These are phyloP conservation scores for Acrossocheilus fasciatus DNA, from an alignment of 2,797 vertebrate species.

Conservation along the genomic window DNA sequence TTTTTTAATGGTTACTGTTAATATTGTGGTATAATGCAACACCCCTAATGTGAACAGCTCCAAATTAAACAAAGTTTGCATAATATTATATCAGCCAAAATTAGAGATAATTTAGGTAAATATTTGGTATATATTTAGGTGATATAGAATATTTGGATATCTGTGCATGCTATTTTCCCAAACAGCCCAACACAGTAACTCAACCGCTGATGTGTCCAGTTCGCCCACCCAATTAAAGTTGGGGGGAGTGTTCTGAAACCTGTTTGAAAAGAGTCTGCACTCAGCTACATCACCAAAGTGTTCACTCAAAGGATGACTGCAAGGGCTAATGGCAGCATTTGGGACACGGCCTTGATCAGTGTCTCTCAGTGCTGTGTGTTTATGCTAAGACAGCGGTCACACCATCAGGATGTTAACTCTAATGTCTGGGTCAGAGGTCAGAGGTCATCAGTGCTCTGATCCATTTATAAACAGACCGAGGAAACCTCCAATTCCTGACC, in stretches of 20 bases:
- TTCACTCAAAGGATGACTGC: not conserved
- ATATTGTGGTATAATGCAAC: not conserved
- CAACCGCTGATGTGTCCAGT: not conserved
- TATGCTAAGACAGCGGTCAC: not conserved
- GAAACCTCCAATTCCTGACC: not conserved
- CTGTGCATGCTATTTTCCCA: not conserved
- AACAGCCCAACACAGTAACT: not conserved
- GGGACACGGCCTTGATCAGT: not conserved
- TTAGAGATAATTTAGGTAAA: not conserved
- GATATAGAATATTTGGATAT: not conserved
- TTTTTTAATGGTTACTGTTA: not conserved
- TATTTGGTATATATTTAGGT: not conserved
- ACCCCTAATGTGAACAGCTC: not conserved
- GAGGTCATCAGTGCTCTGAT: slow-evolving; percentile 23
- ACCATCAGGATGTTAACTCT: slow-evolving; percentile 27
- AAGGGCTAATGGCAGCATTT: not conserved
- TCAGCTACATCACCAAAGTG: not conserved
- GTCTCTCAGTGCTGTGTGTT: slow-evolving; percentile 12
- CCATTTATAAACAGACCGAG: slow-evolving; percentile 28
- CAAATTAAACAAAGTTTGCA: not conserved
- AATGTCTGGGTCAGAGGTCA: slow-evolving; percentile 49
- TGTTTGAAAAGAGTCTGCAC: not conserved
- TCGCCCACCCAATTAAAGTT: not conserved
- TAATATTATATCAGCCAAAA: not conserved
- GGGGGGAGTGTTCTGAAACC: not conserved